Evolutionary conservation across 1,140 invertebrate genomes (phyloP), one percentile per base, ranked within the genome.

Genomic region (Heterodera carotae): DNA sequence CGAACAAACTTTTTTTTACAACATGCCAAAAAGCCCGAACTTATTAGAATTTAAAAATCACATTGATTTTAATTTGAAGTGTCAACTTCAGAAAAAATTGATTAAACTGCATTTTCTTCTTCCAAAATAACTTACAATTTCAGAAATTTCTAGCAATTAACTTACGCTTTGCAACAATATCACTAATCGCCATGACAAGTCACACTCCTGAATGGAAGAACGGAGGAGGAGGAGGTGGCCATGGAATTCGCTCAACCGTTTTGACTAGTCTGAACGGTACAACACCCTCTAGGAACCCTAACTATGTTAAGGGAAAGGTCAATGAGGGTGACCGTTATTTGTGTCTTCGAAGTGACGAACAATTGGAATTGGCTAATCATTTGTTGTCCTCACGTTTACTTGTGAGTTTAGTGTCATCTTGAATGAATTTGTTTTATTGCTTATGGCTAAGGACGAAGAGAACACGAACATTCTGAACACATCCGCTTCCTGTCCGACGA

Each of bases 291-390:
- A 8, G 77, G 10, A 78, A 78, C 59, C 64, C 75, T 25, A 79
- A 78, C n/a, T 78, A 78, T 27, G 31, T 56, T 2, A 78, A 67
- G 53, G 77, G 77, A 33, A 64, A 68, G 48, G 75, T 76, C 53
- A 56, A 53, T 25, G 43, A 62, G 36, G 80, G 80, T 1, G 80
- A 81, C 69, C 79, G 80, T n/a, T 81, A 81, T 64, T 48, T 81
- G n/a, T 64, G 80, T 43, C 31, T 77, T 18, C n/a, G 80, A 66
- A 78, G 69, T 53, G 80, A 81, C 59, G 80, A 81, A 39, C 80
- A 81, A 73, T 60, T 81, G 22, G 56, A 79, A 56, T 43, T 81
- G 10, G 81, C 80, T 22, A 62, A 84, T 18, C 80, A 81, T 66
- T 56, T 81, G 22, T 59, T 81, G 43, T 77, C 74, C 34, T 75